Evolutionary conservation across 2,888 invertebrate genomes (phyloP).

Genomic region (Drosophila greeni): DNA sequence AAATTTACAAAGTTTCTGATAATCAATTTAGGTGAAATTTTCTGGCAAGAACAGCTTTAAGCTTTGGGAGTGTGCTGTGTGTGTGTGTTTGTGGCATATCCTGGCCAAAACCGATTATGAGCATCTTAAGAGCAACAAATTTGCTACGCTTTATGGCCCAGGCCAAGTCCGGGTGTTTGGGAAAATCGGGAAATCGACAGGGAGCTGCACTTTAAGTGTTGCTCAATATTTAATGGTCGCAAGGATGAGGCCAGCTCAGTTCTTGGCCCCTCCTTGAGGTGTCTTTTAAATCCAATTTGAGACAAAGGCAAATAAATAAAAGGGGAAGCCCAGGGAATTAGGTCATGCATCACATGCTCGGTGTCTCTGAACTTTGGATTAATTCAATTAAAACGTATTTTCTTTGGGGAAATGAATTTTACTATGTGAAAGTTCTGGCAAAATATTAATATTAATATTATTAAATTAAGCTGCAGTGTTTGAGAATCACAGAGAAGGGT

Average conservation of each 20-base stretch:
- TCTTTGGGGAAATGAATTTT: background rate
- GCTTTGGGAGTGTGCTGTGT: slow-evolving; percentile 27
- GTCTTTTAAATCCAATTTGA: slow-evolving; percentile 15
- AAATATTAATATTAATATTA: too few relatives aligned
- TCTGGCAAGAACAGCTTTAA: slow-evolving; percentile 67
- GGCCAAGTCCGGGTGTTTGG: background rate
- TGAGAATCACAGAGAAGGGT: too few relatives aligned
- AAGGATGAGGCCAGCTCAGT: slow-evolving; percentile 11
- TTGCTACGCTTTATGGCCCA: slow-evolving; percentile 55
- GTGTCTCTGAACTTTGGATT: background rate
- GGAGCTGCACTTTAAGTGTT: slow-evolving; percentile 35
- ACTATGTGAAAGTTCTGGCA: too few relatives aligned
- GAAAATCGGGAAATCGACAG: background rate
- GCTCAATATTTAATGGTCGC: slow-evolving; percentile 43
- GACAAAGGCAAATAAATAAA: slow-evolving; percentile 31
- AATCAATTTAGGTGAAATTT: slow-evolving; percentile 70
- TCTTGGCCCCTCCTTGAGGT: background rate
- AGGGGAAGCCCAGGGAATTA: slow-evolving; percentile 1
- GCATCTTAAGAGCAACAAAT: slow-evolving; percentile 59
- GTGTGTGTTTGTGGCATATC: slow-evolving; percentile 9
- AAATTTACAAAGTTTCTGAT: slow-evolving; percentile 70
- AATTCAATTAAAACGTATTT: slow-evolving; percentile 12
- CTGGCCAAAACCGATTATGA: slow-evolving; percentile 58
- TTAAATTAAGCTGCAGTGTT: too few relatives aligned
- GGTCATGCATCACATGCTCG: background rate